A percentile compares a stretch with the other conserved stretches of the same genome.
These are phyloP conservation scores for Pristionchus exspectatus DNA, from an alignment of 2,888 invertebrate genomes.

Conservation along the genomic window DNA sequence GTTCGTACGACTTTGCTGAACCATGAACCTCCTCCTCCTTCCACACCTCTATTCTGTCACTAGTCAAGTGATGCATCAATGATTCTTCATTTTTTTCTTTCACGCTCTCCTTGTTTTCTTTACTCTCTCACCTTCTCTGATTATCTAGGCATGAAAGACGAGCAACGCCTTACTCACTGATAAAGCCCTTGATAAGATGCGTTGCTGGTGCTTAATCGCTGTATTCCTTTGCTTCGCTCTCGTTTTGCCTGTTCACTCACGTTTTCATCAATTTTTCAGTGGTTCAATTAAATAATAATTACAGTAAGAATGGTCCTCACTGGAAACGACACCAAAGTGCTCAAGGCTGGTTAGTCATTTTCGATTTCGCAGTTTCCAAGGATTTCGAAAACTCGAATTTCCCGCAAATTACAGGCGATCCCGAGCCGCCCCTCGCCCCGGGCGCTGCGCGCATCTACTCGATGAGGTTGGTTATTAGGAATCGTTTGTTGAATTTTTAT, in stretches of 20 bases:
- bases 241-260: neutral
- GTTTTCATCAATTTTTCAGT: neutral
- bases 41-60: neutral
- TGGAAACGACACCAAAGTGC: constrained; percentile 50
- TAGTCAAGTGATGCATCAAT: neutral
- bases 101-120: neutral
- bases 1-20: too few species aligned
- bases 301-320: neutral
- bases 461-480: constrained; percentile 82
- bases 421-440: constrained; percentile 59
- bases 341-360: constrained; percentile 19
- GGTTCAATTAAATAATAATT: neutral
- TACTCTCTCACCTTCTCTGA: neutral
- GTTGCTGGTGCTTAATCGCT: neutral
- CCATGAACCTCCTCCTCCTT: neutral
- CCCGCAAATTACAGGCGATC: constrained; percentile 42
- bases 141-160: neutral
- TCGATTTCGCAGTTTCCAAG: neutral
- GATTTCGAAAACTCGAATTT: neutral
- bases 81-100: neutral
- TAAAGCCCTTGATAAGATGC: neutral
- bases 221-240: neutral
- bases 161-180: neutral
- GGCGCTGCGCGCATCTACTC: constrained; percentile 87
- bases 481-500: too few species aligned